Evolutionary conservation across 2,888 invertebrate genomes (phyloP).

Genomic region (Phyto melanocephala): DNA sequence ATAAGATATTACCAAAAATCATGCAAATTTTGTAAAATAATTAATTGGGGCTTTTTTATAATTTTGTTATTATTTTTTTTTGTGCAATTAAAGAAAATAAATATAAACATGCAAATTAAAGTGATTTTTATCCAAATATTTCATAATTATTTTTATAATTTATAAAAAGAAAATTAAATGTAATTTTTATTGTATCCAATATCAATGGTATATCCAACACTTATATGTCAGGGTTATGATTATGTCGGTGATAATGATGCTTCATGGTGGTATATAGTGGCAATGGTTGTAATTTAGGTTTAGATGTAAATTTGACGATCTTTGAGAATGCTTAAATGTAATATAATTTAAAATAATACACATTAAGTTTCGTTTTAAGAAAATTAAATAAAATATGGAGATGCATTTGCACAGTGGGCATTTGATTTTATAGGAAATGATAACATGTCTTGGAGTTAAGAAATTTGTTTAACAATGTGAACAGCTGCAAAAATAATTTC

Average conservation of each 20-base stretch:
- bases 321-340: too few species aligned
- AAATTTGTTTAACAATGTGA: neutral
- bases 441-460: neutral
- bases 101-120: slow-evolving; percentile 34
- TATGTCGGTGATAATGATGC: neutral
- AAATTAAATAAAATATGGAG: neutral
- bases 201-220: slow-evolving; percentile 62
- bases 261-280: neutral
- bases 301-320: neutral
- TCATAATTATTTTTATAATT: neutral
- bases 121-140: neutral
- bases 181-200: slow-evolving; percentile 39
- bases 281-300: neutral
- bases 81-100: slow-evolving; percentile 28
- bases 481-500: neutral
- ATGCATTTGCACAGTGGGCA: neutral
- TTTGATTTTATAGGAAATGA: neutral
- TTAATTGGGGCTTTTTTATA: slow-evolving; percentile 9
- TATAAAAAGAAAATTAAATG: neutral
- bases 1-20: neutral
- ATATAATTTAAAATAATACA: too few species aligned
- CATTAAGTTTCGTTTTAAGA: too few species aligned
- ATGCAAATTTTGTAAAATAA: slow-evolving; percentile 46
- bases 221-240: slow-evolving; percentile 5
- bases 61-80: slow-evolving; percentile 7